Conservation (phyloP, 2,113 vertebrate species). For the Tetrax tetrax region DNA sequence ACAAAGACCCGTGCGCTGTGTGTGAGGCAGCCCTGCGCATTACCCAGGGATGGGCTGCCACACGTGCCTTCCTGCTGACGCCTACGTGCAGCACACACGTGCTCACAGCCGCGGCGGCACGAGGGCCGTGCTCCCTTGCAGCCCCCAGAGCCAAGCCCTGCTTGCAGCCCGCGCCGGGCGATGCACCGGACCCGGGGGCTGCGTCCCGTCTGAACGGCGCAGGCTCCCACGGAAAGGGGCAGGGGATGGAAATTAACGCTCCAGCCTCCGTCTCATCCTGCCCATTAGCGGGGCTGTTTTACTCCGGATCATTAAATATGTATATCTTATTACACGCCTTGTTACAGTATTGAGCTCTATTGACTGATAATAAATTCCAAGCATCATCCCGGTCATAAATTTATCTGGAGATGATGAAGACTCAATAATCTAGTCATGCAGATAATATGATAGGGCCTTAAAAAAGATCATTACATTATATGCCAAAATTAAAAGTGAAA, state of each 20-base stretch:
- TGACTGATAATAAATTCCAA: conserved; percentile 96
- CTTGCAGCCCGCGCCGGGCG: background rate
- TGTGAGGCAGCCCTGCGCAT: background rate
- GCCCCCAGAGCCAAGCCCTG: background rate
- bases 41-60: accelerated
- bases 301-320: conserved; percentile 99
- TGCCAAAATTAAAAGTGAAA: conserved; percentile 90
- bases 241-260: conserved; percentile 56
- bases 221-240: background rate
- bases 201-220: background rate
- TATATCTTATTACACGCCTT: conserved; percentile 98
- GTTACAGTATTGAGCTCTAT: conserved; percentile 87
- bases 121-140: background rate
- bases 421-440: conserved; percentile 90
- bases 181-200: accelerated
- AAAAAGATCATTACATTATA: conserved; percentile 90
- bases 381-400: conserved; percentile 85
- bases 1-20: accelerated
- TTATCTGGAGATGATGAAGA: conserved; percentile 88
- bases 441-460: conserved; percentile 87
- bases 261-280: conserved; percentile 69
- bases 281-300: conserved; percentile 82
- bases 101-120: background rate
- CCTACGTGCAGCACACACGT: accelerated
- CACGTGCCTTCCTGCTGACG: accelerated